These are phyloP conservation scores for Pituophis catenifer DNA, from an alignment of 2,113 vertebrate species.

Conservation along the genomic window DNA sequence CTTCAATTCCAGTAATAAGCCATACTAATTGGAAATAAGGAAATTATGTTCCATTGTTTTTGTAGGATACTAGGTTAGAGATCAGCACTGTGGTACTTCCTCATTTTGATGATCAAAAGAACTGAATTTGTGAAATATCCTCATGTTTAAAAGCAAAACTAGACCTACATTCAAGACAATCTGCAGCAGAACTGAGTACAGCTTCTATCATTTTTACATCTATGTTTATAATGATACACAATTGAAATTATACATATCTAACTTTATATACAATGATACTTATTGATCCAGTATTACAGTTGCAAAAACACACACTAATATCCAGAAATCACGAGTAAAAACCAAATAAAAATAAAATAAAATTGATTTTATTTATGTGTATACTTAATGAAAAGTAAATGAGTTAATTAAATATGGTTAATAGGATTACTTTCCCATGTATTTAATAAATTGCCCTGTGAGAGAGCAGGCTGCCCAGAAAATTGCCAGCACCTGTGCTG, in stretches of 20 bases:
- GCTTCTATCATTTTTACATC: slow-evolving; percentile 21
- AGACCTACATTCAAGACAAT: slow-evolving; percentile 8
- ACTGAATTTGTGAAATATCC: not conserved
- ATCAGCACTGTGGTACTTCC: not conserved
- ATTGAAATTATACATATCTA: slow-evolving; percentile 19
- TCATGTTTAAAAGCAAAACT: slow-evolving; percentile 19
- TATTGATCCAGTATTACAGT: not conserved
- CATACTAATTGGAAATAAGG: not conserved
- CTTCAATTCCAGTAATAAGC: not conserved
- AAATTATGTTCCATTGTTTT: not conserved
- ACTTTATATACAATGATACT: slow-evolving; percentile 27
- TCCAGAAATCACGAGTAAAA: not conserved
- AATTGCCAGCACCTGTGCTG: not conserved
- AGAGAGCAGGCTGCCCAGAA: not conserved
- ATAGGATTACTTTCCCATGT: not conserved
- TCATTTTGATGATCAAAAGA: slow-evolving; percentile 3
- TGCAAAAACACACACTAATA: not conserved
- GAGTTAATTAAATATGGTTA: not conserved
- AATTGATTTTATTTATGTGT: not conserved
- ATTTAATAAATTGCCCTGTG: not conserved
- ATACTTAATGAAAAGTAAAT: not conserved
- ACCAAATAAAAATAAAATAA: not conserved
- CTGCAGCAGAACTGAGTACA: slow-evolving; percentile 4
- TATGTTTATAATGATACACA: not conserved
- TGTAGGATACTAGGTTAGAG: not conserved